Conservation (phyloP, 2,888 invertebrate genomes). For the Ectropis crepuscularia region DNA sequence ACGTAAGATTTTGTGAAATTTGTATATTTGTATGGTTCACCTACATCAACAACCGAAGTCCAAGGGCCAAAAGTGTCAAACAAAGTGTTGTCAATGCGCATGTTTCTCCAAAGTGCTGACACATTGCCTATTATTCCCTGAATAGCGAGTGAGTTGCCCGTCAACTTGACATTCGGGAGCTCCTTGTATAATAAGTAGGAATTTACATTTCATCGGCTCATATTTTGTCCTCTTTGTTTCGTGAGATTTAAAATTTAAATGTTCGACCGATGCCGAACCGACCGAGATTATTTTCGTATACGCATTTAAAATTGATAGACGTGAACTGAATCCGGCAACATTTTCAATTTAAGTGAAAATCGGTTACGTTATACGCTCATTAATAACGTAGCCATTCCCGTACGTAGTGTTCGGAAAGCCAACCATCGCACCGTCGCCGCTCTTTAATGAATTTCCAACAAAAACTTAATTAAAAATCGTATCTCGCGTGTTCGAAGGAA, state of each 20-base stretch:
- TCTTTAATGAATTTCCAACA: conserved; percentile 83
- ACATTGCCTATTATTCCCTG: conserved; percentile 66
- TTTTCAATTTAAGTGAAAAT: conserved; percentile 56
- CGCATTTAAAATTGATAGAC: conserved; percentile 61
- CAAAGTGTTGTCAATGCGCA: conserved; percentile 46
- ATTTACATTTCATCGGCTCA: conserved; percentile 68
- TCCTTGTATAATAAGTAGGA: conserved; percentile 62
- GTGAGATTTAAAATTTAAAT: conserved; percentile 58
- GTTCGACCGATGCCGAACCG: conserved; percentile 30
- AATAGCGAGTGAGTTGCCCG: conserved; percentile 70
- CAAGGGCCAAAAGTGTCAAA: conserved; percentile 38
- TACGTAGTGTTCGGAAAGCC: conserved; percentile 64
- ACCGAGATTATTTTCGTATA: conserved; percentile 37
- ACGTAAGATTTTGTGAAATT: no score
- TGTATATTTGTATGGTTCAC: no score
- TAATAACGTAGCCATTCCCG: conserved; percentile 79
- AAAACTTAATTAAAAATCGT: conserved; percentile 85
- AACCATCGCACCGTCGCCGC: conserved; percentile 67
- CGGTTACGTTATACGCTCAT: conserved; percentile 62
- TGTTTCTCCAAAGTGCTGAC: conserved; percentile 57
- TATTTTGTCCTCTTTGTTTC: conserved; percentile 53
- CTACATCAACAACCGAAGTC: no score
- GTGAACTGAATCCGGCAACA: conserved; percentile 54
- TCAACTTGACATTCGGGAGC: conserved; percentile 65
- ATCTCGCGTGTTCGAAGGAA: conserved; percentile 83